Evolutionary conservation across 2,888 invertebrate species (phyloP).

Genomic region (Eutolmus rufibarbis): DNA sequence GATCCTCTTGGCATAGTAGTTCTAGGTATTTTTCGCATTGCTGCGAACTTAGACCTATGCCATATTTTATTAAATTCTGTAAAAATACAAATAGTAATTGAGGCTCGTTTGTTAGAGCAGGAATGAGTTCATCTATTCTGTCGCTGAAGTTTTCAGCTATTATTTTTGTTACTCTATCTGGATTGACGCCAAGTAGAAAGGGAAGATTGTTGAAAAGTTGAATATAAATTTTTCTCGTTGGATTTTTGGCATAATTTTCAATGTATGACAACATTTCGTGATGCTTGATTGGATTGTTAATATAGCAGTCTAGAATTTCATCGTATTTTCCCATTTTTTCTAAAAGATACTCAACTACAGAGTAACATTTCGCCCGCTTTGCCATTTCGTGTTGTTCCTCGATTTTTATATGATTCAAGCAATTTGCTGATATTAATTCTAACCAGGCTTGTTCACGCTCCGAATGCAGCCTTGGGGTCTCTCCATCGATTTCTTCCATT

Average conservation of each 20-base stretch:
- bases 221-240: conserved; percentile 62
- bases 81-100: conserved; percentile 66
- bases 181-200: conserved; percentile 68
- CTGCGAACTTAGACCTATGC: conserved; percentile 58
- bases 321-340: conserved; percentile 69
- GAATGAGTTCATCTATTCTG: conserved; percentile 62
- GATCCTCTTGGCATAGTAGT: conserved; percentile 69
- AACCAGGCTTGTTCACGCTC: conserved; percentile 78
- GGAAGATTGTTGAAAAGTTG: conserved; percentile 64
- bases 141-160: conserved; percentile 67
- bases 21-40: conserved; percentile 70
- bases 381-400: conserved; percentile 70
- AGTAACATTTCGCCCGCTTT: conserved; percentile 72
- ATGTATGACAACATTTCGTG: conserved; percentile 70
- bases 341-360: conserved; percentile 75
- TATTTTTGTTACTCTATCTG: conserved; percentile 70
- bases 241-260: conserved; percentile 61
- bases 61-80: conserved; percentile 66
- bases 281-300: conserved; percentile 69
- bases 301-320: conserved; percentile 73
- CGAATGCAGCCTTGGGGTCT: conserved; percentile 65
- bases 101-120: conserved; percentile 55
- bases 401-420: conserved; percentile 67
- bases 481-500: conserved; percentile 61
- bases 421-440: conserved; percentile 71